Base-by-base conservation (phyloP, 2,888 invertebrate species). In the Phragmatobia fuliginosa region DNA sequence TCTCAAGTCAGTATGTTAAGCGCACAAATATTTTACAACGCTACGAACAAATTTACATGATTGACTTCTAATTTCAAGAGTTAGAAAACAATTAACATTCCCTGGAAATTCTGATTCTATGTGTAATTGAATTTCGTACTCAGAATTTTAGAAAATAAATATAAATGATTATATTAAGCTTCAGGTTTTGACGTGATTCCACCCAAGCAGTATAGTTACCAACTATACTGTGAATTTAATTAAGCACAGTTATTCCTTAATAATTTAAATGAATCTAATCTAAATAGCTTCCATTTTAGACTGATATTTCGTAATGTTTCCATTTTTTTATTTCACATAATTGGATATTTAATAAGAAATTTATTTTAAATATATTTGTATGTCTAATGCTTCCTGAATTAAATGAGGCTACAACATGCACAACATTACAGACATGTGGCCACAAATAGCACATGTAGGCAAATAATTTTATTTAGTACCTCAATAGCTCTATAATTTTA, bases 1-100 rank as follows among this genome's bases (percentile, higher is more conserved):
- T 25, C 52, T 25, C 25, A 52, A n/a, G 52, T 14, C 25, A n/a
- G n/a, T 49, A 52, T 52, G 52, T 25, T 14, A 52, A 1, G 52
- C 25, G 21, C 28, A 59, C 45, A 32, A 68, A 63, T 60, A 68
- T 60, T 68, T 68, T 49, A 68, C 49, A 31, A 68, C 62, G 33
- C 58, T 68, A 63, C 18, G 32, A 32, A 31, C 58, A 62, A 31
- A 58, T 11, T 52, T 25, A 52, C 52, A 52, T 25, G 52, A 52
- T 52, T 52, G 25, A 52, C 52, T 52, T 63, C 59, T 59, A 52
- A 52, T 25, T n/a, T 52, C n/a, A 52, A 5, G 11, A 52, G 52
- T 52, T 52, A 52, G 4, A 14, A 14, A 52, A 52, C 52, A 52
- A 52, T 52, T 25, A 11, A 11, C 25, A 14, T 52, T 25, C 25